Percentiles rank a stretch among this genome's conserved stretches.
These are phyloP conservation scores for Paratrypauchen microcephalus DNA, from an alignment of 2,797 vertebrate species.

Conservation along the genomic window DNA sequence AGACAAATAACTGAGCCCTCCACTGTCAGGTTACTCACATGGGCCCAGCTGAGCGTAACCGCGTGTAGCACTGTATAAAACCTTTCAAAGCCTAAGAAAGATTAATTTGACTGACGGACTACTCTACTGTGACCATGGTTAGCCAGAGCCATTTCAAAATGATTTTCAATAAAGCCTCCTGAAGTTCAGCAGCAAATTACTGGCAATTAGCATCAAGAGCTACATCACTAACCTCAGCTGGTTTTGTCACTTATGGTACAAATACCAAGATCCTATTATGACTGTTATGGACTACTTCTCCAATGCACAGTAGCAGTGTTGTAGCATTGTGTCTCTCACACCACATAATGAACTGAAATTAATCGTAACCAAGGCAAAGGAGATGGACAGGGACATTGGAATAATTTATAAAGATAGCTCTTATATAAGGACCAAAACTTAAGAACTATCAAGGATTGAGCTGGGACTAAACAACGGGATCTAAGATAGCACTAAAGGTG, in stretches of 20 bases:
- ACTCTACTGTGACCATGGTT: slow-evolving; percentile 2
- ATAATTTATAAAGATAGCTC: too few relatives aligned
- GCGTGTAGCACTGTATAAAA: background rate
- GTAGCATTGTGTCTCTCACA: background rate
- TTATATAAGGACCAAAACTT: background rate
- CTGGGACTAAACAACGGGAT: background rate
- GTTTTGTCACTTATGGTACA: background rate
- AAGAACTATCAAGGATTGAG: background rate
- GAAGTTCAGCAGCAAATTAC: slow-evolving; percentile 9
- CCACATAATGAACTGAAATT: background rate
- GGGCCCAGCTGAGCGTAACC: background rate
- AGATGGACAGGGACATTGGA: too few relatives aligned
- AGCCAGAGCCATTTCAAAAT: slow-evolving; percentile 3
- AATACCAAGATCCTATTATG: background rate
- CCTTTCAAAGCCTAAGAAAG: slow-evolving; percentile 4
- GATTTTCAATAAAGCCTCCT: slow-evolving; percentile 11
- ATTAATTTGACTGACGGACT: slow-evolving; percentile 8
- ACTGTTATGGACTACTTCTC: background rate
- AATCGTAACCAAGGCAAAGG: too few relatives aligned
- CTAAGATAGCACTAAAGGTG: too few relatives aligned
- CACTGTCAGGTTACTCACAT: slow-evolving; percentile 10
- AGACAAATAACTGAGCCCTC: slow-evolving; percentile 19
- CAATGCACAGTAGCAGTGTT: background rate
- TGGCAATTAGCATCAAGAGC: slow-evolving; percentile 6
- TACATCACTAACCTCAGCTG: background rate